A percentile compares a stretch with the other conserved stretches of the same genome.
Conservation (phyloP, 2,797 vertebrate genomes). For the Chiroxiphia lanceolata region DNA sequence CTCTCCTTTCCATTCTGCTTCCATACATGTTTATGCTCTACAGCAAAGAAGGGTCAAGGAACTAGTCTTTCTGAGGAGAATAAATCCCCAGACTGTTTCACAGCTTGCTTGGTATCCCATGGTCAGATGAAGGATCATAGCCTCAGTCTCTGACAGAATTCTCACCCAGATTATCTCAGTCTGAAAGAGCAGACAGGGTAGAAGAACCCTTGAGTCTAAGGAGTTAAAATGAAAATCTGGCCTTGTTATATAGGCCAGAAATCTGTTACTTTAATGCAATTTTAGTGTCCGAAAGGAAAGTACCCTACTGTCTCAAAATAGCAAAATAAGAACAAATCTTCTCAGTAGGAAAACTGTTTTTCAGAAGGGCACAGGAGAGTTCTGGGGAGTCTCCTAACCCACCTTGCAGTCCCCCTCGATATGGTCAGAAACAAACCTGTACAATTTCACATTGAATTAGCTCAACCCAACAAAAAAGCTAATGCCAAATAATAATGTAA, state of each 20-base stretch:
- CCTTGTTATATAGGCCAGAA: background rate
- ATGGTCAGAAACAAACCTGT: background rate
- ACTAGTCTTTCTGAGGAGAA: background rate
- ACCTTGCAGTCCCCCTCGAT: accelerated
- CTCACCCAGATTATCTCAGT: background rate
- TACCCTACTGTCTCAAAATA: background rate
- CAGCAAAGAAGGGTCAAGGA: background rate
- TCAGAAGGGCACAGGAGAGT: background rate
- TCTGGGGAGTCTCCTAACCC: background rate
- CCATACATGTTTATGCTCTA: background rate
- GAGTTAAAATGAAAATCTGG: background rate
- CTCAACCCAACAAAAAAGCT: background rate
- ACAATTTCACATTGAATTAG: background rate
- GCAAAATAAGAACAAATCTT: background rate
- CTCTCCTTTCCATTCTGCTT: background rate
- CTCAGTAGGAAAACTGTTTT: background rate
- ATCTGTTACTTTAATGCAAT: background rate
- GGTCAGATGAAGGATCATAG: background rate
- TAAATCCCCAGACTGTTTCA: background rate
- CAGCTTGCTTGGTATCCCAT: background rate
- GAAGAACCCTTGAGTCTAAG: background rate
- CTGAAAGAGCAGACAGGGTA: background rate
- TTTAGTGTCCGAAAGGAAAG: background rate
- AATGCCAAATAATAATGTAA: background rate
- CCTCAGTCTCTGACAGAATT: background rate